A percentile compares a stretch with the other conserved stretches of the same genome.
Conservation (phyloP, 37 sponge, comb jelly and placozoan genomes). For the Diacarnus erythraeanus region DNA sequence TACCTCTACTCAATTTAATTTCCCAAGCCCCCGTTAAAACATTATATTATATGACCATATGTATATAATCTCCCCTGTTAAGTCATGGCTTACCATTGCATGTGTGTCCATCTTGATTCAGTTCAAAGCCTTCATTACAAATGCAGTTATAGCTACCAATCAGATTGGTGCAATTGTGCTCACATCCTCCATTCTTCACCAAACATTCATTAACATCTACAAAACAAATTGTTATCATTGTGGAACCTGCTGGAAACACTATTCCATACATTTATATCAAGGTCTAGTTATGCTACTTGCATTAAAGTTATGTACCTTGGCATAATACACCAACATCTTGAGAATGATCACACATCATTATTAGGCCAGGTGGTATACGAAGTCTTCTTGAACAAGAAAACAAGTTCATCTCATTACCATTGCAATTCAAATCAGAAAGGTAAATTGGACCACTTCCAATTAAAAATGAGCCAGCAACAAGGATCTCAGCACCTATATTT, state of each 20-base stretch:
- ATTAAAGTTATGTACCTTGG: no score
- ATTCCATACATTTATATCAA: no score
- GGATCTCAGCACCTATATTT: not conserved
- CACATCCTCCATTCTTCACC: slow-evolving; percentile 8
- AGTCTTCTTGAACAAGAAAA: not conserved
- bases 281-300: not conserved
- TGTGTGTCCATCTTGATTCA: not conserved
- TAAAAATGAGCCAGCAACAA: not conserved
- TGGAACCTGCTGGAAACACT: no score
- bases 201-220: slow-evolving; percentile 1
- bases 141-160: not conserved
- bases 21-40: no score
- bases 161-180: not conserved
- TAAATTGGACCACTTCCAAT: slow-evolving; percentile 38
- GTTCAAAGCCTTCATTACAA: slow-evolving; percentile 4
- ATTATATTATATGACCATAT: no score
- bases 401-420: slow-evolving; percentile 16
- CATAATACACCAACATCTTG: slow-evolving; percentile 42
- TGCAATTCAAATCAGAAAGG: slow-evolving; percentile 2
- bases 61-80: no score
- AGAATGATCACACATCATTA: slow-evolving; percentile 12
- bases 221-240: no score
- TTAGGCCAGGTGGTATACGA: slow-evolving; percentile 6
- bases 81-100: not conserved
- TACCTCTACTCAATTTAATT: no score